Evolutionary conservation across 2,797 vertebrate genomes (phyloP).

Genomic region (Sarcoramphus papa): DNA sequence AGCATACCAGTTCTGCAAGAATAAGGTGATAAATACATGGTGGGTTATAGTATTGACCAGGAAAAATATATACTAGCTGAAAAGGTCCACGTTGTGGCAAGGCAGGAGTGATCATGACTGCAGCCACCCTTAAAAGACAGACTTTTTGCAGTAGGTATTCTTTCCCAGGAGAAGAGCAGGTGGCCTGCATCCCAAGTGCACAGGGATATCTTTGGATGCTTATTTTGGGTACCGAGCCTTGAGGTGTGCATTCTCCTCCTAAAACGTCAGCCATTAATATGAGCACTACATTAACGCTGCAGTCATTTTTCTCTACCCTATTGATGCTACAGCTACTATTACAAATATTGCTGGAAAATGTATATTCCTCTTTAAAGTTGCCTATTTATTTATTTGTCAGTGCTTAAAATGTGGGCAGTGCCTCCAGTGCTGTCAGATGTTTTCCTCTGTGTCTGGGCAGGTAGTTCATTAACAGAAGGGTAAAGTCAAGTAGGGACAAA

Average conservation of each 20-base stretch:
- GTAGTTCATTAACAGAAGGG: neutral
- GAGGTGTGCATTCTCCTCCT: neutral
- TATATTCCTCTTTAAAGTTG: neutral
- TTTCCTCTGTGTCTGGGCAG: neutral
- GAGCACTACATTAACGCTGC: neutral
- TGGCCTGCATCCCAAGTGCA: neutral
- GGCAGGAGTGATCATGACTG: neutral
- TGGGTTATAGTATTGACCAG: neutral
- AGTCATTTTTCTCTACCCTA: neutral
- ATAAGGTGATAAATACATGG: neutral
- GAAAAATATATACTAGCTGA: neutral
- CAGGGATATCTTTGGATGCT: neutral
- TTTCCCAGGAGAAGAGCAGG: neutral
- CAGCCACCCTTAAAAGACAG: neutral
- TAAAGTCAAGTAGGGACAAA: neutral
- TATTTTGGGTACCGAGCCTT: accelerated
- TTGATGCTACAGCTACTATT: neutral
- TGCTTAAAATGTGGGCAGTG: neutral
- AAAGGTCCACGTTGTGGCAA: neutral
- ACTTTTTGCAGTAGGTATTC: neutral
- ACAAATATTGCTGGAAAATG: neutral
- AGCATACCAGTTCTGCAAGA: neutral
- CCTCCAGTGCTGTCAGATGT: neutral
- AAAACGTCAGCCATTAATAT: neutral
- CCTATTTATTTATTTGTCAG: neutral